phyloP scores from a whole-genome alignment of 1,140 invertebrate genomes.

The Lethrus apterus region DNA sequence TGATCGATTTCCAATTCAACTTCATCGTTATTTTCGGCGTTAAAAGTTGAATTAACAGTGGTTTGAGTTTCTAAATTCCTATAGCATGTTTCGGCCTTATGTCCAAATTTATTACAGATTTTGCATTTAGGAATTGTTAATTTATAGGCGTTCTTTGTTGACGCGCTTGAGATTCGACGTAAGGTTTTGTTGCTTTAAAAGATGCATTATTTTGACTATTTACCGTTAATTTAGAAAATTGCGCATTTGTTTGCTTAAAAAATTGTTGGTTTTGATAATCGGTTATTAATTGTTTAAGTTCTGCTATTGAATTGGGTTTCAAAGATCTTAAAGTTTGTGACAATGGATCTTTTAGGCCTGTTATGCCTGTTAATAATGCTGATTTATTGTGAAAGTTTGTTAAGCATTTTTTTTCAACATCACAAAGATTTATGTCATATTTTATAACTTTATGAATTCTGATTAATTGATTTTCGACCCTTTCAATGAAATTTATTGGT shows the following conservation, averaged over 20 bases:
- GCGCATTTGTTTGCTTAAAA: not conserved
- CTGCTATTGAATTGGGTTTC: not conserved
- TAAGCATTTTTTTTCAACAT: not conserved
- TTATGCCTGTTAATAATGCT: too few species aligned
- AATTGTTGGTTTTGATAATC: not conserved
- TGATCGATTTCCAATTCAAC: not conserved
- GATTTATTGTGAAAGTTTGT: not conserved
- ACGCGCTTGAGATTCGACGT: too few species aligned
- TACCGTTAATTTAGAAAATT: not conserved
- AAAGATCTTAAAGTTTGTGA: slow-evolving; percentile 1
- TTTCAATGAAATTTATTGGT: too few species aligned
- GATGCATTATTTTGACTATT: too few species aligned
- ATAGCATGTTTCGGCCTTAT: not conserved
- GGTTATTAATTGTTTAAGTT: not conserved
- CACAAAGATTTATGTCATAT: not conserved
- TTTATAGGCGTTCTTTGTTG: too few species aligned
- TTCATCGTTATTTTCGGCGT: not conserved
- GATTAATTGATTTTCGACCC: too few species aligned
- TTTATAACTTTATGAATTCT: too few species aligned
- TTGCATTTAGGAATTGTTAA: not conserved
- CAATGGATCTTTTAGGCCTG: not conserved
- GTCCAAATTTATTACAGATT: not conserved
- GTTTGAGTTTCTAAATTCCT: not conserved
- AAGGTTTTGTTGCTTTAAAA: too few species aligned
- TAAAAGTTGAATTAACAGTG: not conserved